A percentile compares a stretch with the other conserved stretches of the same genome.
These are phyloP conservation scores for Sebastes hopkinsi DNA, from an alignment of 2,797 vertebrate species.

Conservation along the genomic window DNA sequence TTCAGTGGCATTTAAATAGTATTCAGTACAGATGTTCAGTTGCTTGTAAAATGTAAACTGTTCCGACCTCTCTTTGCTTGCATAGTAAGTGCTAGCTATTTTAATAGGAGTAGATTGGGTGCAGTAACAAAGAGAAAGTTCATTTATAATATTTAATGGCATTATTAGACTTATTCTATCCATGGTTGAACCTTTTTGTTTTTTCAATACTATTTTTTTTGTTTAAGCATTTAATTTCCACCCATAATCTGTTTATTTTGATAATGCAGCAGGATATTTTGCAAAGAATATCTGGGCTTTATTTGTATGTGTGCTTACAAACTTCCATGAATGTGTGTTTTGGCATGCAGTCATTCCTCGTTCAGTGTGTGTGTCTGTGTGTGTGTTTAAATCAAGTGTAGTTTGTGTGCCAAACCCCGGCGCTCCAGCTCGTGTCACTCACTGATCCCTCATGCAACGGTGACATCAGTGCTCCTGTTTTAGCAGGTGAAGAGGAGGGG, in stretches of 20 bases:
- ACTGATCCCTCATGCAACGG: slow-evolving; percentile 73
- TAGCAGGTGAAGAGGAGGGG: slow-evolving; percentile 70
- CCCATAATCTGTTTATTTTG: neutral
- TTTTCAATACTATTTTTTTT: neutral
- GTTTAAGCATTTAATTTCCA: neutral
- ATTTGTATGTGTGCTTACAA: neutral
- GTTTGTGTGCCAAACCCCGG: slow-evolving; percentile 52
- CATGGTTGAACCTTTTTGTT: neutral
- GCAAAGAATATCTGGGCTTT: neutral
- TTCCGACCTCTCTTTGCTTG: neutral
- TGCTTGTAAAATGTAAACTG: neutral
- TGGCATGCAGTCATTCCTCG: slow-evolving; percentile 5
- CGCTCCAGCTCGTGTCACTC: slow-evolving; percentile 61
- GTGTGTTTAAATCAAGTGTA: slow-evolving; percentile 38
- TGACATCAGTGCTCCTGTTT: slow-evolving; percentile 81
- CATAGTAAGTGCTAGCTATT: neutral
- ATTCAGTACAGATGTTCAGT: neutral
- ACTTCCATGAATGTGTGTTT: slow-evolving; percentile 1
- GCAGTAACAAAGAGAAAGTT: neutral
- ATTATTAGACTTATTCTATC: neutral
- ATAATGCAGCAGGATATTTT: neutral
- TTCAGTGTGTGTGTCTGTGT: slow-evolving; percentile 4
- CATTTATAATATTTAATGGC: neutral
- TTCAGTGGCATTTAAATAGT: neutral
- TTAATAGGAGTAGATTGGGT: no score